These are phyloP conservation scores for Germaria angustata DNA, from an alignment of 2,888 invertebrate genomes.

Conservation along the genomic window DNA sequence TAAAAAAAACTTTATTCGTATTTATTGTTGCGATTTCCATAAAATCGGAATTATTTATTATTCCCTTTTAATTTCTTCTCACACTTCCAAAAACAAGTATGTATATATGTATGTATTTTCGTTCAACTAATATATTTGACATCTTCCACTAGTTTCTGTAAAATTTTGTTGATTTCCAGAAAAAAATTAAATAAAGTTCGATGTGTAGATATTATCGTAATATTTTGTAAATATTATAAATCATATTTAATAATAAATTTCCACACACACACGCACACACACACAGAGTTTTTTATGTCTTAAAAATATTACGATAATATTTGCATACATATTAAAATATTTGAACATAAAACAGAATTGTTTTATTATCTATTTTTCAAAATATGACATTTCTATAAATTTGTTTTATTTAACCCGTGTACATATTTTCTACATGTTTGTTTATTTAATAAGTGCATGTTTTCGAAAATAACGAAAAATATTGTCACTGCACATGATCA, in stretches of 20 bases:
- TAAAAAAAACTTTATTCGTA: no score
- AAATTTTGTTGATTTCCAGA: no score
- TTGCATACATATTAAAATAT: slow-evolving; percentile 62
- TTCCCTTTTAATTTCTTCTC: no score
- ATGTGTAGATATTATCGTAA: no score
- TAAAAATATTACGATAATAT: slow-evolving; percentile 51
- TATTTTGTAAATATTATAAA: slow-evolving; percentile 56
- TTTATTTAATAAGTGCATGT: slow-evolving; percentile 22
- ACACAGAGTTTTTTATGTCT: no score
- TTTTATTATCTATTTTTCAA: background rate
- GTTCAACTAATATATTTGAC: no score
- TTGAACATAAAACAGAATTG: slow-evolving; percentile 52
- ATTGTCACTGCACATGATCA: slow-evolving; percentile 41
- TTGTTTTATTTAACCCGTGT: background rate
- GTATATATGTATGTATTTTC: no score
- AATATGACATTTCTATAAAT: slow-evolving; percentile 49
- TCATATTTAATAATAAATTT: slow-evolving; percentile 32
- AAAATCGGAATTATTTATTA: no score
- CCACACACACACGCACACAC: background rate
- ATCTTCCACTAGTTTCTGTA: no score
- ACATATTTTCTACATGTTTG: background rate
- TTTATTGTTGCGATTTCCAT: no score
- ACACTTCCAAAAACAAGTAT: no score
- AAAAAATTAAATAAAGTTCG: no score
- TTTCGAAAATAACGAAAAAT: slow-evolving; percentile 24